These are phyloP conservation scores for Ptychoptera contaminata DNA, from an alignment of 2,888 invertebrate species.

Conservation along the genomic window DNA sequence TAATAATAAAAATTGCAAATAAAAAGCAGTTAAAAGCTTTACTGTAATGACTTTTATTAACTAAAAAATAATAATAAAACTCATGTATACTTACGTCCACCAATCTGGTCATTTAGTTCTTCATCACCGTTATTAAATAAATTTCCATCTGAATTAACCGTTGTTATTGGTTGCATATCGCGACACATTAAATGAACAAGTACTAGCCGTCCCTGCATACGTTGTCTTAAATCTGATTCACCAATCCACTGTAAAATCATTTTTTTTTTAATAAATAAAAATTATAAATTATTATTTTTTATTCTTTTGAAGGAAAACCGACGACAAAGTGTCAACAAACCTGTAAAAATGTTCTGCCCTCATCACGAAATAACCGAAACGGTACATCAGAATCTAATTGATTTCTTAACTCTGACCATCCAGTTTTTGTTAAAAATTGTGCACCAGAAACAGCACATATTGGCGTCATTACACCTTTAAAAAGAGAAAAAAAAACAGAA, in stretches of 20 bases:
- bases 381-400: conserved; percentile 61
- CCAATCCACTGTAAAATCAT: conserved; percentile 70
- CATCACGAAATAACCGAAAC: conserved; percentile 66
- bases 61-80: no score
- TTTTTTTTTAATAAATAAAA: neutral
- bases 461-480: conserved; percentile 56
- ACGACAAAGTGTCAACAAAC: conserved; percentile 30
- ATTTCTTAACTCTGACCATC: conserved; percentile 67
- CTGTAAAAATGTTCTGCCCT: conserved; percentile 66
- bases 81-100: no score
- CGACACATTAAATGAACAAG: conserved; percentile 66
- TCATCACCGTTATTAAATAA: no score
- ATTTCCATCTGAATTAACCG: conserved; percentile 27
- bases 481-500: conserved; percentile 8
- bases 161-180: conserved; percentile 39
- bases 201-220: conserved; percentile 68
- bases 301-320: neutral
- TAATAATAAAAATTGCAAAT: no score
- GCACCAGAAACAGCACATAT: conserved; percentile 76
- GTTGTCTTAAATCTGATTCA: conserved; percentile 54
- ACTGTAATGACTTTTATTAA: no score
- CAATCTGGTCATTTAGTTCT: no score
- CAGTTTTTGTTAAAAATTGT: conserved; percentile 60
- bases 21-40: no score
- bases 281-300: neutral